Conservation (phyloP, 2,797 vertebrate species). For the Okamejei kenojei region DNA sequence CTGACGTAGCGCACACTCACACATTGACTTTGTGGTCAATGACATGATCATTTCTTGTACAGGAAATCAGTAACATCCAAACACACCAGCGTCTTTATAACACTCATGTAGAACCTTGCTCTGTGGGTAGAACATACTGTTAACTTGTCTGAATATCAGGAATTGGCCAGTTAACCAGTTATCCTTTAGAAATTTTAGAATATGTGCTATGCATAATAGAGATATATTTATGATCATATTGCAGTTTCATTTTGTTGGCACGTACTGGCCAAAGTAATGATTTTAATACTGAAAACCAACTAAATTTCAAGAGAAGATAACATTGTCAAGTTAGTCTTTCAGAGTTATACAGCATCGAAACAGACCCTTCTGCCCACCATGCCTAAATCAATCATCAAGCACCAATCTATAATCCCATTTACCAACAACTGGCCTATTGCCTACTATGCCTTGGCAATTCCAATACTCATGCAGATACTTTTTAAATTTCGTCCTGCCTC, state of each 20-base stretch:
- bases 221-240: constrained; percentile 1
- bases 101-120: background rate
- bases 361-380: too few relatives aligned
- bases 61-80: background rate
- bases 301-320: background rate
- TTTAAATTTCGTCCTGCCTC: too few relatives aligned
- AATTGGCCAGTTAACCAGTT: background rate
- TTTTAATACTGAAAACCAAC: background rate
- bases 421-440: too few relatives aligned
- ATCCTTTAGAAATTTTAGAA: background rate
- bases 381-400: too few relatives aligned
- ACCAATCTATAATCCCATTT: too few relatives aligned
- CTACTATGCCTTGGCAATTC: too few relatives aligned
- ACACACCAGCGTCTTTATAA: background rate
- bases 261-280: background rate
- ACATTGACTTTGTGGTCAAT: background rate
- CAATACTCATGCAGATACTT: too few relatives aligned
- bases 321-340: background rate
- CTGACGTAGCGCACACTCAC: too few relatives aligned
- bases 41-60: background rate
- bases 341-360: too few relatives aligned
- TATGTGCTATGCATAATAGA: background rate
- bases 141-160: background rate
- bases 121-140: background rate
- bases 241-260: background rate